Conservation (phyloP, 2,113 vertebrate species). For the Ochotona curzoniae region DNA sequence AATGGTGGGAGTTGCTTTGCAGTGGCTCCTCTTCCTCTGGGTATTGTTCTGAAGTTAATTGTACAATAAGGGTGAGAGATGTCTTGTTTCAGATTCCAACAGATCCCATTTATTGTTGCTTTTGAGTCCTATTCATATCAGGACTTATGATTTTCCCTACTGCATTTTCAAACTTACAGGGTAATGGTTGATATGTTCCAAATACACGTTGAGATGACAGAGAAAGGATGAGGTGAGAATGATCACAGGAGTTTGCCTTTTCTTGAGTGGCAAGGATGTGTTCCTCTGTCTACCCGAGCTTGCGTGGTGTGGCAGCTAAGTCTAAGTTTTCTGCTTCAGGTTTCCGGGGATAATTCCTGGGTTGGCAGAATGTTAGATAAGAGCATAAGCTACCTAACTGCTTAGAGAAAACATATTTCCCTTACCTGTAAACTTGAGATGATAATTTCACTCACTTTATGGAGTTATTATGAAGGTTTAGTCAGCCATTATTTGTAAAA, state of each 20-base stretch:
- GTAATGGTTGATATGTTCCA: neutral
- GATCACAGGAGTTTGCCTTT: neutral
- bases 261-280: neutral
- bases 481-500: neutral
- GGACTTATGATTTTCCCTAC: neutral
- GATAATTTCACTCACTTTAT: neutral
- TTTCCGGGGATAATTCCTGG: neutral
- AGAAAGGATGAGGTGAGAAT: neutral
- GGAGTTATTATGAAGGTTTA: neutral
- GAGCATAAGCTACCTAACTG: neutral
- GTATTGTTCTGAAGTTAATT: slow-evolving; percentile 13
- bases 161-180: neutral
- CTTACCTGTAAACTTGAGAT: neutral
- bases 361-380: neutral
- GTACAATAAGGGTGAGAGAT: neutral
- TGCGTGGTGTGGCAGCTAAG: neutral
- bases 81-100: slow-evolving; percentile 18
- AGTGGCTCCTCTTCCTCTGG: neutral
- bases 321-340: neutral
- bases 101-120: neutral
- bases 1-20: neutral
- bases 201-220: neutral
- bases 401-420: neutral
- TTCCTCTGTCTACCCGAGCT: neutral
- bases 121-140: neutral